Evolutionary conservation across 2,113 vertebrate species (phyloP), one percentile per base, ranked within the genome.

Genomic region (Phainopepla nitens): DNA sequence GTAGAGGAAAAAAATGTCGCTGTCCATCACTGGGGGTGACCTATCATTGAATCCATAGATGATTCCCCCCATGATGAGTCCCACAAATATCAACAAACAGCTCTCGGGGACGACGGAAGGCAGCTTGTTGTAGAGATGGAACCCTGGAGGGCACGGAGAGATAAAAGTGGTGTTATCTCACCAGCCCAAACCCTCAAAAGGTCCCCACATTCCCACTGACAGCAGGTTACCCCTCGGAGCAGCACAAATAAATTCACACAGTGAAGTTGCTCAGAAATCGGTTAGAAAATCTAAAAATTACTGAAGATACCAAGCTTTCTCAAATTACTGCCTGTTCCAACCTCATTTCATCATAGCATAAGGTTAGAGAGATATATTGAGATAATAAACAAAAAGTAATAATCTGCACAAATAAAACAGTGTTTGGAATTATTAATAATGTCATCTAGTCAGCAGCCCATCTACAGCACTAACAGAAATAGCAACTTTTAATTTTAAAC

Each of bases 1-100:
- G 89, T 98, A 99, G 50, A 99, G 97, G 97, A 99, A 99, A 76
- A 99, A 99, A 89, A 98, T 97, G 28, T 99, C 97, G 0, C 97
- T 98, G 64, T 98, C 98, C 97, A 98, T 98, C 60, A 98, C 98
- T 0, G 98, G 98, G 0, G 98, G 97, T 4, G 98, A 98, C 15
- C 98, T 98, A 41, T 98, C 97, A 1, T 98, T 98, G 13, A 98
- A 96, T 4, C 97, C 97, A 0, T 98, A 98, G 92, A 98, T 98
- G 83, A 98, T 98, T 47, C 98, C 98, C 47, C 98, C 98, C 94
- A 98, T 98, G 80, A 98, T 97, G 42, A 99, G 98, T 15, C 98
- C 98, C 66, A 99, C 97, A 91, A 98, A 98, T 81, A 99, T 98
- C 94, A 99, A 81, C 41, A 99, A 91, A 20, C 98, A 98, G 97